phyloP scores from a whole-genome alignment of 2,113 vertebrate genomes.

The Takifugu flavidus region DNA sequence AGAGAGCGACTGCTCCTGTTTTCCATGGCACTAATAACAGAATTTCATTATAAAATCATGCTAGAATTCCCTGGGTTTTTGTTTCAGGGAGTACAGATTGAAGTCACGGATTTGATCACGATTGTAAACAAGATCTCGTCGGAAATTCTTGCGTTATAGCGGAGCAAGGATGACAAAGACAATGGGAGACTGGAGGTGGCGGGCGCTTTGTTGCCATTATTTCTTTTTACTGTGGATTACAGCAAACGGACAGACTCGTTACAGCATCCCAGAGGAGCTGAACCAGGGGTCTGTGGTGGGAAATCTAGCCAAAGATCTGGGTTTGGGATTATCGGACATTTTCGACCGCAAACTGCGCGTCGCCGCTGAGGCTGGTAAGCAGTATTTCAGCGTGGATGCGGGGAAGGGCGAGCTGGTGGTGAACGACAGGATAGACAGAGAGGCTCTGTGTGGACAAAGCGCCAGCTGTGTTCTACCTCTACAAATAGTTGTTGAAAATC shows the following conservation, averaged over 20 bases:
- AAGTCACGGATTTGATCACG: slow-evolving; percentile 5
- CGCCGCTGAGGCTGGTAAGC: slow-evolving; percentile 73
- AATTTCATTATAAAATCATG: not conserved
- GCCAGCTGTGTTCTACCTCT: slow-evolving; percentile 73
- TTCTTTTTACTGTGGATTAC: slow-evolving; percentile 73
- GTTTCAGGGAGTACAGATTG: not conserved
- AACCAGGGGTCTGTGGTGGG: slow-evolving; percentile 77
- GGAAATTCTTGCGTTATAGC: slow-evolving; percentile 18
- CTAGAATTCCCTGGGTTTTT: not conserved
- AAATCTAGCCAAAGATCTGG: slow-evolving; percentile 80
- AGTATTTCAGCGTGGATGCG: slow-evolving; percentile 75
- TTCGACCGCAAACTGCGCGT: slow-evolving; percentile 71
- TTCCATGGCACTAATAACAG: not conserved
- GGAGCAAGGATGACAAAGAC: slow-evolving; percentile 53
- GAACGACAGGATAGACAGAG: slow-evolving; percentile 2
- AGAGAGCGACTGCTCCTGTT: slow-evolving; percentile 12
- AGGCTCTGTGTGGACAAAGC: slow-evolving; percentile 68
- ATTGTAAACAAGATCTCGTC: not conserved
- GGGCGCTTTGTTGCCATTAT: slow-evolving; percentile 61
- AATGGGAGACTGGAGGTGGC: slow-evolving; percentile 64
- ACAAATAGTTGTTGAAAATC: slow-evolving; percentile 76
- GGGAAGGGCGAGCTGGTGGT: slow-evolving; percentile 1
- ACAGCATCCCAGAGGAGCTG: slow-evolving; percentile 78
- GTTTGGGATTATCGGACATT: slow-evolving; percentile 72
- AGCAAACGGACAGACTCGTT: slow-evolving; percentile 69